Percentiles rank a stretch among this genome's conserved stretches.
Evolutionary conservation across 1,140 invertebrate species (phyloP).

Genomic region (Polypedilum vanderplanki): DNA sequence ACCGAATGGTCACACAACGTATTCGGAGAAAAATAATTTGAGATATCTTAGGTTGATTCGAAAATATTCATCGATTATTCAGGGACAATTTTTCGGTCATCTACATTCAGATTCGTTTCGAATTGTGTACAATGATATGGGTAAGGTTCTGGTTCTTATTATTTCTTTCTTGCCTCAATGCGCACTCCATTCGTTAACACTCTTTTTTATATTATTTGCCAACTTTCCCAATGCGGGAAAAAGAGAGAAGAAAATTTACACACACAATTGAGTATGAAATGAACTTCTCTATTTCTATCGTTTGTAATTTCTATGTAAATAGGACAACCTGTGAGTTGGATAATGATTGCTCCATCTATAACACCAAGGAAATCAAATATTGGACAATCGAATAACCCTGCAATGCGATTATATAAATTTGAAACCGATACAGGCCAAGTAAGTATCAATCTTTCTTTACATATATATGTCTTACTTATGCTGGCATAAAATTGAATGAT

Average conservation of each 20-base stretch:
- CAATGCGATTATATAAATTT: constrained; percentile 80
- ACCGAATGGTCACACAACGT: constrained; percentile 49
- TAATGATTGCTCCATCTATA: constrained; percentile 78
- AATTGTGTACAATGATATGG: constrained; percentile 68
- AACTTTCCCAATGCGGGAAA: too few relatives aligned
- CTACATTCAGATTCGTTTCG: constrained; percentile 85
- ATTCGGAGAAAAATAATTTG: constrained; percentile 59
- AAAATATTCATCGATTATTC: constrained; percentile 68
- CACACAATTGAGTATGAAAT: too few relatives aligned
- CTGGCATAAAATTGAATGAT: too few relatives aligned
- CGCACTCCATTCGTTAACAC: background rate
- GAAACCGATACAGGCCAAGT: constrained; percentile 75
- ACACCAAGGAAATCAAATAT: constrained; percentile 67
- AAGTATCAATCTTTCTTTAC: constrained; percentile 35
- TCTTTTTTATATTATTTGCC: background rate
- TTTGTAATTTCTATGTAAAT: constrained; percentile 35
- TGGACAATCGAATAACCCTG: constrained; percentile 73
- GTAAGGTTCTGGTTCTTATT: constrained; percentile 43
- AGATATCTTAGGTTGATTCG: constrained; percentile 65
- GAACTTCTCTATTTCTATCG: background rate
- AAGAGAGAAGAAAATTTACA: too few relatives aligned
- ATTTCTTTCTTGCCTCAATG: background rate
- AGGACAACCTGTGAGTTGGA: constrained; percentile 74
- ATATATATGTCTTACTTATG: too few relatives aligned
- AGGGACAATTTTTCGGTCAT: constrained; percentile 88